Conservation (phyloP, 2,113 vertebrate species). For the Caranx ignobilis region DNA sequence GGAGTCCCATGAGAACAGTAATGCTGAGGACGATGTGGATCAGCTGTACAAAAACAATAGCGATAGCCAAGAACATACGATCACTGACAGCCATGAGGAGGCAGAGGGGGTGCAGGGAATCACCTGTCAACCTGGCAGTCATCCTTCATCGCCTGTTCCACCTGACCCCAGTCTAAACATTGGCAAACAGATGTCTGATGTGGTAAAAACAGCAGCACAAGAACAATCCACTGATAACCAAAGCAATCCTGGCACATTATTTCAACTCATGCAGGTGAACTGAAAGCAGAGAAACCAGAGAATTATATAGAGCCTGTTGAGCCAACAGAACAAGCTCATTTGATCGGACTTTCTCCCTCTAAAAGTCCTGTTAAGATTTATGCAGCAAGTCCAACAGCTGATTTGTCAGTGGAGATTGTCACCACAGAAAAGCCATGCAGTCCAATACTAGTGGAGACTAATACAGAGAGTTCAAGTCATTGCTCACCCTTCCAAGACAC, state of each 20-base stretch:
- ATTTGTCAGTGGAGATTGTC: constrained; percentile 60
- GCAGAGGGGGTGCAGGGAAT: constrained; percentile 55
- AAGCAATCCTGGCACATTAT: constrained; percentile 8
- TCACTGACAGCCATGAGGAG: constrained; percentile 24
- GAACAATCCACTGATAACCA: constrained; percentile 34
- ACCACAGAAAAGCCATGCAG: constrained; percentile 65
- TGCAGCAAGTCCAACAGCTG: constrained; percentile 28
- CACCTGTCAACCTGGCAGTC: constrained; percentile 43
- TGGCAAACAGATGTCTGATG: constrained; percentile 37
- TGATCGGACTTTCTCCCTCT: constrained; percentile 27
- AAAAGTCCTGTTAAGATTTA: constrained; percentile 40
- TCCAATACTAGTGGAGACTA: constrained; percentile 64
- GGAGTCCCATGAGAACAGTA: constrained; percentile 50
- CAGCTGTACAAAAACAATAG: constrained; percentile 45
- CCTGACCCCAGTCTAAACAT: not conserved
- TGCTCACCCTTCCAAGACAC: constrained; percentile 49
- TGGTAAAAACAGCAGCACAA: constrained; percentile 29
- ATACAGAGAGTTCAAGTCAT: constrained; percentile 34
- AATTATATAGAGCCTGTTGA: constrained; percentile 9
- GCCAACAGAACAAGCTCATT: constrained; percentile 35
- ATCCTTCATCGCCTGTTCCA: constrained; percentile 47
- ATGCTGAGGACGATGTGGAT: constrained; percentile 39
- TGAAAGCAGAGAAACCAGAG: constrained; percentile 29
- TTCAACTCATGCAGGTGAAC: constrained; percentile 38
- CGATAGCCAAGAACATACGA: constrained; percentile 21